phyloP scores from a whole-genome alignment of 2,888 invertebrate genomes.

The Drosophila suboccidentalis region DNA sequence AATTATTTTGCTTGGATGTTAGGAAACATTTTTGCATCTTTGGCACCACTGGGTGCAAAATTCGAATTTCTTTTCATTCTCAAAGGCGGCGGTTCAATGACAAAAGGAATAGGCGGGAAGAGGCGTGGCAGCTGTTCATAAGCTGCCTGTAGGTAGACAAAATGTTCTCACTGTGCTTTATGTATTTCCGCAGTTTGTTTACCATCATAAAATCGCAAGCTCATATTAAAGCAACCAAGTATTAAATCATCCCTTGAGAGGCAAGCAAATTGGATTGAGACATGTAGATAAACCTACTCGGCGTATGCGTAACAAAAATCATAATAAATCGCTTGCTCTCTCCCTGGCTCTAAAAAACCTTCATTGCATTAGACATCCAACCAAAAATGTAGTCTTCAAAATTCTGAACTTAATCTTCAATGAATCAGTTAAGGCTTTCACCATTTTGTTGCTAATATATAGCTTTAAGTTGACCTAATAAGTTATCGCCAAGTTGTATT shows the following conservation, averaged over 20 bases:
- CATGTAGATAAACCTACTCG: slow-evolving; percentile 10
- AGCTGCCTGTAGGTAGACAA: slow-evolving; percentile 29
- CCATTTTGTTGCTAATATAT: no score
- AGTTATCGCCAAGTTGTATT: no score
- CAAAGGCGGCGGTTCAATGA: slow-evolving; percentile 4
- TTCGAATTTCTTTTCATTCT: slow-evolving; percentile 40
- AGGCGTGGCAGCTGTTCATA: slow-evolving; percentile 41
- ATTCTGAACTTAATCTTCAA: no score
- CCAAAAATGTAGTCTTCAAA: no score
- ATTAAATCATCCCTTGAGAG: slow-evolving; percentile 28
- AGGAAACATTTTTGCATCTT: slow-evolving; percentile 12
- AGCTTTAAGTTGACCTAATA: no score
- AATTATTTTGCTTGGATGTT: slow-evolving; percentile 10
- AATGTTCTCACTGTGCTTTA: slow-evolving; percentile 36
- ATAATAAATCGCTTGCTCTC: slow-evolving; percentile 16
- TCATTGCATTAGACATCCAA: neutral
- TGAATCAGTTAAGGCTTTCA: no score
- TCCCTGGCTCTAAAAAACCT: neutral
- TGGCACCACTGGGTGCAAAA: slow-evolving; percentile 35
- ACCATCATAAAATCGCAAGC: slow-evolving; percentile 42
- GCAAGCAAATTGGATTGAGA: slow-evolving; percentile 7
- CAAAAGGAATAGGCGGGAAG: neutral
- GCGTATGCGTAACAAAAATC: slow-evolving; percentile 12
- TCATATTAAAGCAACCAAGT: slow-evolving; percentile 40
- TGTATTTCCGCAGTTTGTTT: slow-evolving; percentile 61